Evolutionary conservation across 2,797 vertebrate genomes (phyloP), one percentile per base, ranked within the genome.

Genomic region (Limosa lapponica): DNA sequence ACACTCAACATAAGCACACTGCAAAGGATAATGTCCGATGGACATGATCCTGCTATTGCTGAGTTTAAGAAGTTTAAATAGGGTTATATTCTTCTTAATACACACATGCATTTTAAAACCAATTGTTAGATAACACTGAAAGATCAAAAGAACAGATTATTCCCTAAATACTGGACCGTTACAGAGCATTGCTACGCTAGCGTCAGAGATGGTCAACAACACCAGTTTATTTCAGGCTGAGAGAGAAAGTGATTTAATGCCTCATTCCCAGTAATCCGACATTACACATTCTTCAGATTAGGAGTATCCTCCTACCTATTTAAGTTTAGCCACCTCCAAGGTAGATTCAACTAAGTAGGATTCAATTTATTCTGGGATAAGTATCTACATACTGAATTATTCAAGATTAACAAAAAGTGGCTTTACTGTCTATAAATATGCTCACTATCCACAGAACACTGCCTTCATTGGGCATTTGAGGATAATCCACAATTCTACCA

Each of bases 211-310:
- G 44, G 22, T 77, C 58, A 74, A 67, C 27, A 69, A 11, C 17
- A 62, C 10, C 30, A 10, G 41, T 32, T 67, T 30, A 80, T 43
- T 86, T 87, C 66, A 75, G 54, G 43, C 3, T 16, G n/a, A 69
- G 39, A 51, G n/a, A 69, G 73, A 90, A 93, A 82, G 37, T 37
- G 34, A 75, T 87, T 74, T 57, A 89, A 36, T 48, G 49, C n/a
- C 22, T 55, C 55, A 41, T 58, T 84, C 52, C 43, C 41, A 51
- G 49, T 87, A 84, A 89, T 66, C 59, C 62, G 25, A 6, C 19
- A 11, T 24, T 49, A 87, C 30, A 67, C 6, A 70, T 32, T 79
- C 57, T 58, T 84, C 71, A 74, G 59, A 77, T 67, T 41, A 92
- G 22, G n/a, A 80, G 20, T 80, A 64, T 67, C 16, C 17, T 75